These are phyloP conservation scores for Plebejus argus DNA, from an alignment of 2,888 invertebrate genomes.

Conservation along the genomic window DNA sequence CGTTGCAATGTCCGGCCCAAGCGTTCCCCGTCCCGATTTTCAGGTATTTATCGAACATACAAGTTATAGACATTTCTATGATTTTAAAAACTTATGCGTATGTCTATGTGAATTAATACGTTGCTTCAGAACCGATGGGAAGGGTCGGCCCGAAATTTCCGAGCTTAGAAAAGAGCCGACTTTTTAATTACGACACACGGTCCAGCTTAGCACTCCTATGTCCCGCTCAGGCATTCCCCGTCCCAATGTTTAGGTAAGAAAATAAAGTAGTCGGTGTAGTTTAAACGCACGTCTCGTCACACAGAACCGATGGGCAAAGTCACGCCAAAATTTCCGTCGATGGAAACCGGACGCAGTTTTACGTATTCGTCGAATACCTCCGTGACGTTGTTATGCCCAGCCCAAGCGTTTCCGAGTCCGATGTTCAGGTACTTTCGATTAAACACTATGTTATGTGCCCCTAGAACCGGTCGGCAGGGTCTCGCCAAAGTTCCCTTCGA, in stretches of 20 bases:
- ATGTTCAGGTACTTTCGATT: slow-evolving; percentile 83
- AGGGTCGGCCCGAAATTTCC: slow-evolving; percentile 85
- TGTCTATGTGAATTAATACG: not conserved
- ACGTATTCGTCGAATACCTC: slow-evolving; percentile 71
- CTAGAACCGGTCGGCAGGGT: slow-evolving; percentile 84
- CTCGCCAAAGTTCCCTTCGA: slow-evolving; percentile 81
- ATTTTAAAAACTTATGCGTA: not conserved
- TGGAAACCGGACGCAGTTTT: slow-evolving; percentile 76
- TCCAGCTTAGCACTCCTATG: slow-evolving; percentile 81
- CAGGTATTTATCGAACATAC: slow-evolving; percentile 65
- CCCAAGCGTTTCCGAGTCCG: slow-evolving; percentile 87
- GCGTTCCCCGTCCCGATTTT: slow-evolving; percentile 84
- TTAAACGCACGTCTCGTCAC: slow-evolving; percentile 49
- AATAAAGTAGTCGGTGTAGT: slow-evolving; percentile 47
- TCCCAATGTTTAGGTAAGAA: slow-evolving; percentile 86
- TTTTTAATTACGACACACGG: slow-evolving; percentile 64
- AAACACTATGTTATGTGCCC: slow-evolving; percentile 56
- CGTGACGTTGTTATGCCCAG: slow-evolving; percentile 84
- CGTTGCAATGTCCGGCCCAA: slow-evolving; percentile 84
- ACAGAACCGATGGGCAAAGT: slow-evolving; percentile 91
- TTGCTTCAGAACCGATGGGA: slow-evolving; percentile 80
- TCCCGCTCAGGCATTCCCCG: slow-evolving; percentile 85
- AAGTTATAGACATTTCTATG: slow-evolving; percentile 13
- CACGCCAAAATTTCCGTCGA: slow-evolving; percentile 83
- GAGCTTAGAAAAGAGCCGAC: slow-evolving; percentile 68